A percentile compares a stretch with the other conserved stretches of the same genome.
Evolutionary conservation across 2,888 invertebrate species (phyloP).

Genomic region (Thalpophila matura): DNA sequence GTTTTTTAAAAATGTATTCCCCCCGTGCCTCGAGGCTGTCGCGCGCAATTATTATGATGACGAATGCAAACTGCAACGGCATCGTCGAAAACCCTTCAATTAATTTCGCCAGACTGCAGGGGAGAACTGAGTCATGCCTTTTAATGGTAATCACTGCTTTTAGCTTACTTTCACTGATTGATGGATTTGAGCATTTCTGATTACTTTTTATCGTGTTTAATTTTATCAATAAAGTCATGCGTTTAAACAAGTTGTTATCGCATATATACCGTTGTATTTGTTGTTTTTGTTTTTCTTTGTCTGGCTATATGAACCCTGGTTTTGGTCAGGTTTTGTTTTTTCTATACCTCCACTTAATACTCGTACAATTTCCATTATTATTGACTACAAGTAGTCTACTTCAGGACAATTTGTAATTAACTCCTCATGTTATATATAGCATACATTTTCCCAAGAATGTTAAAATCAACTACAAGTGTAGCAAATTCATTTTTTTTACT

Average conservation of each 20-base stretch:
- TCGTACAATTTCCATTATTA: too few species aligned
- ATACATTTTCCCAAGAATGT: too few species aligned
- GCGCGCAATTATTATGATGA: slow-evolving; percentile 49
- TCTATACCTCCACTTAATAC: too few species aligned
- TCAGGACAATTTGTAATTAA: too few species aligned
- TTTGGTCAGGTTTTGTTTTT: too few species aligned
- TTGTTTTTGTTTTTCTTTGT: too few species aligned
- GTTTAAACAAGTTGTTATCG: too few species aligned
- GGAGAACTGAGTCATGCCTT: slow-evolving; percentile 49
- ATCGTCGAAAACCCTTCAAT: slow-evolving; percentile 56
- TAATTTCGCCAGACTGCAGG: slow-evolving; percentile 52
- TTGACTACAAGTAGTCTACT: too few species aligned
- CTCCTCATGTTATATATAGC: too few species aligned
- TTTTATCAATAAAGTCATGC: background rate
- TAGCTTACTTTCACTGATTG: slow-evolving; percentile 26
- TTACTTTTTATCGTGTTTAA: background rate
- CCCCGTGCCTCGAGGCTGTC: slow-evolving; percentile 17
- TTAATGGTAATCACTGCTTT: slow-evolving; percentile 58
- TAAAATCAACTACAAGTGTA: too few species aligned
- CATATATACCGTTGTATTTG: too few species aligned
- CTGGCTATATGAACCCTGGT: too few species aligned
- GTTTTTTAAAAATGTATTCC: slow-evolving; percentile 18
- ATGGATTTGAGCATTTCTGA: slow-evolving; percentile 4
- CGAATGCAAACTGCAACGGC: slow-evolving; percentile 58
- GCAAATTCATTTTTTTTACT: background rate